A percentile compares a stretch with the other conserved stretches of the same genome.
Evolutionary conservation across 1,140 invertebrate species (phyloP).

Genomic region (Aphaenogaster rudis): DNA sequence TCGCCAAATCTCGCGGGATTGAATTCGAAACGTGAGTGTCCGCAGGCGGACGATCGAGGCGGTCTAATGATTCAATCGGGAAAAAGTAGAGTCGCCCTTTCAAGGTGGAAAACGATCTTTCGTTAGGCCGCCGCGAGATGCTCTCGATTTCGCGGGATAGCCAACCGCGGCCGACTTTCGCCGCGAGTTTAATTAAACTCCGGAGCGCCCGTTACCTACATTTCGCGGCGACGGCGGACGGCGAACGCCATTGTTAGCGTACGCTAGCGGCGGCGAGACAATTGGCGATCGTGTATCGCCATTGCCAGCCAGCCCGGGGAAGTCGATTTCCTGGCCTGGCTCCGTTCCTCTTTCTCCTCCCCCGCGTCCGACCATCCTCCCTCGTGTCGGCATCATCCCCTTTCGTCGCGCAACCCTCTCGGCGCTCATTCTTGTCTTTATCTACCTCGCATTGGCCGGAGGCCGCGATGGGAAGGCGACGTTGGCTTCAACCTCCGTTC

Average conservation of each 20-base stretch:
- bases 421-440: constrained; percentile 55
- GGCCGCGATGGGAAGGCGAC: constrained; percentile 32
- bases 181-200: constrained; percentile 79
- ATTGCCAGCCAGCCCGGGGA: constrained; percentile 68
- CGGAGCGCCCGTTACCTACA: constrained; percentile 54
- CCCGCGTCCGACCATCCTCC: background rate
- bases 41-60: background rate
- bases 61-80: background rate
- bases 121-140: background rate
- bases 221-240: constrained; percentile 63
- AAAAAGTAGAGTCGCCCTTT: background rate
- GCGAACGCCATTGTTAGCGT: constrained; percentile 70
- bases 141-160: constrained; percentile 47
- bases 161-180: constrained; percentile 56
- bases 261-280: constrained; percentile 65
- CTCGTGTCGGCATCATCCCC: no score
- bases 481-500: background rate
- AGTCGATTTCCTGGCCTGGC: constrained; percentile 80
- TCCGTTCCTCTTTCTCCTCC: constrained; percentile 28
- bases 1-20: background rate
- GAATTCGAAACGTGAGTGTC: background rate
- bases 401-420: background rate
- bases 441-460: constrained; percentile 37
- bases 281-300: constrained; percentile 78
- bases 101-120: background rate